Base-by-base conservation (phyloP, 2,113 vertebrate species). In the Chaetops frenatus region DNA sequence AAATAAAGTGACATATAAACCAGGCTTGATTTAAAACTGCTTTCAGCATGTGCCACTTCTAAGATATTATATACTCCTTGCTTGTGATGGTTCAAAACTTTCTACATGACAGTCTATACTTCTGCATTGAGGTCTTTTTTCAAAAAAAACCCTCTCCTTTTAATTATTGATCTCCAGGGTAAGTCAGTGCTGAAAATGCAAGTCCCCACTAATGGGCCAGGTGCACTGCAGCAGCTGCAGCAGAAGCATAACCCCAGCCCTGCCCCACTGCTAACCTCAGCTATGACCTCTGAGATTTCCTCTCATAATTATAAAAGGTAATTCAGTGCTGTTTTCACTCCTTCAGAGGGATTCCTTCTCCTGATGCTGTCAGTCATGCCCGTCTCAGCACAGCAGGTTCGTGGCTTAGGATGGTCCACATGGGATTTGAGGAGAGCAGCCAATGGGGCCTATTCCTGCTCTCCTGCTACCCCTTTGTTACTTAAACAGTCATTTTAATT, bases 111-210 rank as follows among this genome's bases (percentile, higher is more conserved):
- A 77, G 86, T 70, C 35, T 42, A 3, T 67, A 50, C 72, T 85
- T 92, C 70, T 78, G 28, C 48, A 15, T 2, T 3, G 44, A 77
- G 44, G 50, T 64, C 3, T 62, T 35, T 81, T 83, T 66, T 79
- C 45, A 10, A 12, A 48, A 50, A 51, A 70, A 42, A 5, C 1
- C 4, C 29, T 50, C 73, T 50, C 73, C 29, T 81, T 78, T 66
- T 70, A 88, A 95, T 97, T 96, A 96, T 95, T 95, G 96, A 94
- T 95, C 96, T 96, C 95, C 57, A 92, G 96, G 66, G 91, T 72
- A 40, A 81, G n/a, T 35, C 18, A 10, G 40, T 87, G 87, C 51
- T 95, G 79, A 95, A 96, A 94, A 88, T 15, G 79, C 87, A 50
- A 33, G 80, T 94, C 88, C 94, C 60, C 81, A 29, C 64, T 93